phyloP scores from a whole-genome alignment of 92 coral and sea anemone species.

The Nematostella vectensis region DNA sequence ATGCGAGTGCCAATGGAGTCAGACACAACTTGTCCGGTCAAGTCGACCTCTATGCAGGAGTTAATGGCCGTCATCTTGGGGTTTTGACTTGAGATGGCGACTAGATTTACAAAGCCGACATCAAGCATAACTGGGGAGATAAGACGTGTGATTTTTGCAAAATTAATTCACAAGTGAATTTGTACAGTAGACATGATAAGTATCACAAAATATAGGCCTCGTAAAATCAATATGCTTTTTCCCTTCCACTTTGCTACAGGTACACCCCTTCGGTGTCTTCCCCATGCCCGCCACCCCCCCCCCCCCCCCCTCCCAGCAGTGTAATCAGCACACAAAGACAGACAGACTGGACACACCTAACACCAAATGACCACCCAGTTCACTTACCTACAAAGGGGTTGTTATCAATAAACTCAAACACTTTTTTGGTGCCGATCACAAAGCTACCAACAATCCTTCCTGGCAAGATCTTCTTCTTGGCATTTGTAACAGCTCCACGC shows the following conservation, averaged over 20 bases:
- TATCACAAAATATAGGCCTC: no score
- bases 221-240: no score
- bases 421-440: conserved; percentile 83
- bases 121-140: conserved; percentile 72
- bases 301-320: no score
- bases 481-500: conserved; percentile 84
- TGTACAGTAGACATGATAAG: no score
- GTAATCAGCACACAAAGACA: no score
- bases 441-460: conserved; percentile 88
- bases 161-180: neutral
- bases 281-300: no score
- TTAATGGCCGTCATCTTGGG: conserved; percentile 90
- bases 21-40: conserved; percentile 94
- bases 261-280: no score
- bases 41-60: conserved; percentile 90
- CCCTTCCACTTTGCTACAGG: no score
- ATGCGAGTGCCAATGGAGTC: conserved; percentile 90
- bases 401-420: conserved; percentile 82
- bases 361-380: no score
- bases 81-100: conserved; percentile 53
- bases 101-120: conserved; percentile 84
- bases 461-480: conserved; percentile 66
- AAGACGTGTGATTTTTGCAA: no score
- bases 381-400: conserved; percentile 97
- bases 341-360: neutral